Conservation (phyloP, 2,797 vertebrate genomes). For the Poeciliopsis gracilis region DNA sequence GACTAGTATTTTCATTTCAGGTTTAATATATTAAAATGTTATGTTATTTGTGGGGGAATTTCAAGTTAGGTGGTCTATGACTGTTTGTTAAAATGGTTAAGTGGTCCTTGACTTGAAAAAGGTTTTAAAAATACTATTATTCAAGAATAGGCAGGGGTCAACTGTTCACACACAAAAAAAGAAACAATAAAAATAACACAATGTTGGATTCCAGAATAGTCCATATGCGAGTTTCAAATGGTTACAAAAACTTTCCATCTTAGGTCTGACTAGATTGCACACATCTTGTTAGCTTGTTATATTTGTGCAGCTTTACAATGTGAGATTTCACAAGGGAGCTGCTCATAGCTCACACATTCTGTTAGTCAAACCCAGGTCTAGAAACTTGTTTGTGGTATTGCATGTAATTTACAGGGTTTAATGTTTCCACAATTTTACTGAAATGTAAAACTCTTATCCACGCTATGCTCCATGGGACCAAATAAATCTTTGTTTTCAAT, state of each 20-base stretch:
- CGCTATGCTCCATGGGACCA: not conserved
- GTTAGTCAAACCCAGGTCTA: conserved; percentile 2
- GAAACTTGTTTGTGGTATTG: not conserved
- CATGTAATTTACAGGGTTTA: not conserved
- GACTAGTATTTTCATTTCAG: too few relatives aligned
- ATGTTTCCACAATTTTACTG: not conserved
- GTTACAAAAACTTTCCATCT: not conserved
- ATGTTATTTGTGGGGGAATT: too few relatives aligned
- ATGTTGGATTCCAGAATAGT: not conserved
- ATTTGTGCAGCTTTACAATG: conserved; percentile 4
- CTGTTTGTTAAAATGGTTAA: too few relatives aligned
- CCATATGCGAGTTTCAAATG: not conserved
- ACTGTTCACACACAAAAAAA: not conserved
- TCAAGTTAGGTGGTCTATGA: too few relatives aligned
- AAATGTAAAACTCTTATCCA: too few relatives aligned
- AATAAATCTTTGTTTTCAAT: not conserved
- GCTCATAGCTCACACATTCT: conserved; percentile 9
- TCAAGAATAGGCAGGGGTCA: not conserved
- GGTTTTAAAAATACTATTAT: too few relatives aligned
- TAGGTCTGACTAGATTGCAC: conserved; percentile 8
- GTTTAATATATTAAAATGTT: too few relatives aligned
- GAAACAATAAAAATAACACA: not conserved
- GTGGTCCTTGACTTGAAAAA: too few relatives aligned
- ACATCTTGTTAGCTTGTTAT: not conserved
- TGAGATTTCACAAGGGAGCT: conserved; percentile 6